A percentile compares a stretch with the other conserved stretches of the same genome.
These are phyloP conservation scores for Triplophysa tibetana DNA, from an alignment of 2,113 vertebrate species.

Conservation along the genomic window DNA sequence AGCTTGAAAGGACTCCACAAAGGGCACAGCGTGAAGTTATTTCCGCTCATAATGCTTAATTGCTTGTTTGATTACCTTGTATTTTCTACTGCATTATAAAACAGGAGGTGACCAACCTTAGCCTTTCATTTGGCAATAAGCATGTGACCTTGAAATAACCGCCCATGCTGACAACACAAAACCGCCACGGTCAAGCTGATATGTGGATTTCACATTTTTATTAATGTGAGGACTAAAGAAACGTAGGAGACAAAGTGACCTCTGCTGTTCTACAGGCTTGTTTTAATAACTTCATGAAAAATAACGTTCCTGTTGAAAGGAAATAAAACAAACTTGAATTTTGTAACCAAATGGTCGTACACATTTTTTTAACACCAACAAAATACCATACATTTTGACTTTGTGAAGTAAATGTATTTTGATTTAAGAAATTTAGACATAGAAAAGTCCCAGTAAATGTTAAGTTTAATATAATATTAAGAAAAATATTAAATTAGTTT, in stretches of 20 bases:
- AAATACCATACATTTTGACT: no score
- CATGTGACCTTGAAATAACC: slow-evolving; percentile 50
- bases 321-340: no score
- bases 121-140: slow-evolving; percentile 49
- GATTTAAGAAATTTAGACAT: no score
- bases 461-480: no score
- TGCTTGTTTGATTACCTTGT: slow-evolving; percentile 52
- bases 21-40: slow-evolving; percentile 41
- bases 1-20: slow-evolving; percentile 36
- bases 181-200: slow-evolving; percentile 31
- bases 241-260: slow-evolving; percentile 1
- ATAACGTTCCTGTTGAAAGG: no score
- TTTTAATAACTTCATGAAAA: no score
- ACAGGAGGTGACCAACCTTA: slow-evolving; percentile 41
- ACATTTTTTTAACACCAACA: no score
- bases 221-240: slow-evolving; percentile 7
- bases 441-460: no score
- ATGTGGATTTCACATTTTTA: slow-evolving; percentile 23
- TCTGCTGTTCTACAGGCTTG: background rate
- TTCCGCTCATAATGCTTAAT: slow-evolving; percentile 55
- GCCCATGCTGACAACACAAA: slow-evolving; percentile 30
- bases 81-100: slow-evolving; percentile 45
- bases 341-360: no score
- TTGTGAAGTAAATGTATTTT: no score
- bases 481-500: no score